Percentiles rank a stretch among this genome's conserved stretches.
phyloP scores from a whole-genome alignment of 2,113 vertebrate species.

The Erpornis zantholeuca region DNA sequence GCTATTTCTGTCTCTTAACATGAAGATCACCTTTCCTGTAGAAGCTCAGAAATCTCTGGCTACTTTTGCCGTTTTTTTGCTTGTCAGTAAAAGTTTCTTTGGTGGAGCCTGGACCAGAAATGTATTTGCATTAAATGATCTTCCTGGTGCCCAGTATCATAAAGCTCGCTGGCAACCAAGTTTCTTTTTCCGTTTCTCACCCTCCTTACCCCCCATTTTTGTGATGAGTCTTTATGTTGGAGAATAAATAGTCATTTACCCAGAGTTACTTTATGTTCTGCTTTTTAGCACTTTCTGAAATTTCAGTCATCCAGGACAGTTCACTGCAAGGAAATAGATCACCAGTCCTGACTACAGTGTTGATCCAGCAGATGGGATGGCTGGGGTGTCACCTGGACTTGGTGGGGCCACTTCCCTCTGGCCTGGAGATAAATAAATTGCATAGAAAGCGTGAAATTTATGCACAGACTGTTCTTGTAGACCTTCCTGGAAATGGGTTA shows the following conservation, averaged over 20 bases:
- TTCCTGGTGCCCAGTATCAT: background rate
- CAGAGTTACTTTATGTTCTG: background rate
- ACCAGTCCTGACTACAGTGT: background rate
- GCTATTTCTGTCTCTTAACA: background rate
- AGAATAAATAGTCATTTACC: background rate
- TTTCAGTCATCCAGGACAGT: background rate
- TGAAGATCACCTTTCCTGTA: background rate
- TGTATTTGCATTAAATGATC: background rate
- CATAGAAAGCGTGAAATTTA: background rate
- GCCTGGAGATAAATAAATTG: background rate
- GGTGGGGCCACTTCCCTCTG: background rate
- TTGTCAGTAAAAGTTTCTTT: background rate
- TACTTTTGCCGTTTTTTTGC: accelerated
- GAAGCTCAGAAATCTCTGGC: background rate
- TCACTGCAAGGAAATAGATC: background rate
- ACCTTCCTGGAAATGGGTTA: background rate
- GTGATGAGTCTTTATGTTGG: background rate
- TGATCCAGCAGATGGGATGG: background rate
- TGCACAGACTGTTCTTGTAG: background rate
- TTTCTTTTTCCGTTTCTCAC: background rate
- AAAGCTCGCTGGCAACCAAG: background rate
- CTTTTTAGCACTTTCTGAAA: background rate
- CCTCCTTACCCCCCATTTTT: accelerated
- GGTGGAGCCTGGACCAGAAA: background rate
- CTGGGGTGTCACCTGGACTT: background rate